phyloP scores from a whole-genome alignment of 2,797 vertebrate species.

The Carapus acus region DNA sequence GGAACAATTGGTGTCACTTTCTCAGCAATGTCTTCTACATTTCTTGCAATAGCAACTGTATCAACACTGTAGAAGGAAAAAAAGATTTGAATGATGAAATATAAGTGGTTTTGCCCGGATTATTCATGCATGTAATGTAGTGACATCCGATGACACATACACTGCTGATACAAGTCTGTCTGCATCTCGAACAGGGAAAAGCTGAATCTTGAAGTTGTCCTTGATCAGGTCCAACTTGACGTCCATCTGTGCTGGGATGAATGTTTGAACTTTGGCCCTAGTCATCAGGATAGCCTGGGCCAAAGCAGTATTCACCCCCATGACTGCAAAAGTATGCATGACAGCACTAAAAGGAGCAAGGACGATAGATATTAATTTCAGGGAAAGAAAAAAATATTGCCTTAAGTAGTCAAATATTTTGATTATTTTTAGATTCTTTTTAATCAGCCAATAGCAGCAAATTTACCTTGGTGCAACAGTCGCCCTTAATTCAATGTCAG shows the following conservation, averaged over 20 bases:
- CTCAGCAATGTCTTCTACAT: conserved; percentile 71
- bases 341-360: conserved; percentile 63
- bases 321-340: conserved; percentile 71
- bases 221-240: conserved; percentile 67
- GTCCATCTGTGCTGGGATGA: conserved; percentile 66
- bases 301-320: conserved; percentile 75
- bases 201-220: conserved; percentile 73
- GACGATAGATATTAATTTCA: too few species aligned
- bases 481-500: conserved; percentile 69
- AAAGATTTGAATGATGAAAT: background rate
- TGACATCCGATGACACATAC: conserved; percentile 54
- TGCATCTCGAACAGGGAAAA: conserved; percentile 64
- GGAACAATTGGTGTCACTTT: conserved; percentile 74
- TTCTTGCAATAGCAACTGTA: conserved; percentile 76
- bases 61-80: conserved; percentile 67
- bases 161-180: conserved; percentile 61
- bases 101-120: too few species aligned
- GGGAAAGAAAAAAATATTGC: too few species aligned
- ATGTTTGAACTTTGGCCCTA: conserved; percentile 59
- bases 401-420: background rate
- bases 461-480: conserved; percentile 70
- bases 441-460: background rate
- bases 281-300: conserved; percentile 74
- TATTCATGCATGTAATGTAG: background rate
- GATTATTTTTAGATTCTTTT: background rate